Conservation (phyloP, 2,888 invertebrate species). For the Drosophila paramelanica region DNA sequence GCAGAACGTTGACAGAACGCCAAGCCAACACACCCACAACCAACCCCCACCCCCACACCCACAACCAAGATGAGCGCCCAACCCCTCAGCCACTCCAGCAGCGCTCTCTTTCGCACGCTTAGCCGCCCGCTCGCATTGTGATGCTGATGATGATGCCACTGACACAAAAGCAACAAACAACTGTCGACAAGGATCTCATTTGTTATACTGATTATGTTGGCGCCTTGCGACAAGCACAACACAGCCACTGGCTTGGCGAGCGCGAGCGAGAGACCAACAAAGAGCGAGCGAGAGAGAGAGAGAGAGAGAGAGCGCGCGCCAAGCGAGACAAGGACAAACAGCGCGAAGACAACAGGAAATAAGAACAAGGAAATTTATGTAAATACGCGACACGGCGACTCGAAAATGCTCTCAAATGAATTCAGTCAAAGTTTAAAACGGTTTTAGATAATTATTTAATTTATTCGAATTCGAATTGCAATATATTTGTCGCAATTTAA, state of each 20-base stretch:
- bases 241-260: slow-evolving; percentile 2
- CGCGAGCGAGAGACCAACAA: slow-evolving; percentile 30
- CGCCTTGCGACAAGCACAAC: slow-evolving; percentile 63
- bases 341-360: slow-evolving; percentile 32
- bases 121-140: slow-evolving; percentile 37
- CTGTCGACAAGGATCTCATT: slow-evolving; percentile 84
- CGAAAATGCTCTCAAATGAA: slow-evolving; percentile 17
- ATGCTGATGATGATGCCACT: slow-evolving; percentile 75
- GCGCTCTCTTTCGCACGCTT: neutral
- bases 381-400: slow-evolving; percentile 7
- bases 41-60: too few relatives aligned
- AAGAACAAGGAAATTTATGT: slow-evolving; percentile 31
- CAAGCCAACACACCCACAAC: too few relatives aligned
- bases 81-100: neutral
- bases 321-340: neutral
- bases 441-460: too few relatives aligned
- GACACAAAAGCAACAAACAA: slow-evolving; percentile 81
- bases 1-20: slow-evolving; percentile 50
- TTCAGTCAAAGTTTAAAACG: too few relatives aligned
- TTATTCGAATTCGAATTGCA: too few relatives aligned
- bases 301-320: slow-evolving; percentile 6
- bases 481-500: too few relatives aligned
- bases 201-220: slow-evolving; percentile 84
- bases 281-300: neutral
- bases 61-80: too few relatives aligned